A percentile compares a stretch with the other conserved stretches of the same genome.
These are phyloP conservation scores for Rynchops niger DNA, from an alignment of 2,113 vertebrate genomes.

Conservation along the genomic window DNA sequence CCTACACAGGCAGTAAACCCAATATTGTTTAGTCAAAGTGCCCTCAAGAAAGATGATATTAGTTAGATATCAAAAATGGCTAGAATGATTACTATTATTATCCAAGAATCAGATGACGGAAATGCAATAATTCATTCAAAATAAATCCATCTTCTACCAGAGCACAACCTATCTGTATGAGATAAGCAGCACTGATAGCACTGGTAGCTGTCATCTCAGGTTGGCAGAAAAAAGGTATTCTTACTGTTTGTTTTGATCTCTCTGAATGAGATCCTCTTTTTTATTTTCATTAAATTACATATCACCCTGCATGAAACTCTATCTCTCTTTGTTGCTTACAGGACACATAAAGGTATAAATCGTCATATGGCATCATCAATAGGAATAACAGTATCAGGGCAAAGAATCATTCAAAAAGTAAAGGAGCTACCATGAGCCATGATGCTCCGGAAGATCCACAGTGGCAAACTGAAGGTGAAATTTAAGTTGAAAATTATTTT, in stretches of 20 bases:
- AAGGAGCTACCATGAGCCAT: neutral
- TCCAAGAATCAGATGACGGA: neutral
- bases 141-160: neutral
- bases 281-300: neutral
- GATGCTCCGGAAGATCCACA: neutral
- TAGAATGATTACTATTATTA: neutral
- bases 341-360: neutral
- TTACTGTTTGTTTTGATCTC: neutral
- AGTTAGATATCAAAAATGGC: neutral
- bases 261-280: neutral
- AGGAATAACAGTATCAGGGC: neutral
- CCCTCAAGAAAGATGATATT: conserved; percentile 13
- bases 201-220: neutral
- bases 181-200: neutral
- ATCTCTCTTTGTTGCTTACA: neutral
- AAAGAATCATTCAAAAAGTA: neutral
- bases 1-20: conserved; percentile 4
- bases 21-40: conserved; percentile 1
- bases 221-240: neutral
- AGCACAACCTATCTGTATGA: neutral
- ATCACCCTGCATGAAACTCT: neutral
- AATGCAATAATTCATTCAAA: conserved; percentile 30
- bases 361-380: neutral
- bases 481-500: neutral
- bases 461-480: neutral